Conservation (phyloP, 2,113 vertebrate genomes). For the Atlantisia rogersi region DNA sequence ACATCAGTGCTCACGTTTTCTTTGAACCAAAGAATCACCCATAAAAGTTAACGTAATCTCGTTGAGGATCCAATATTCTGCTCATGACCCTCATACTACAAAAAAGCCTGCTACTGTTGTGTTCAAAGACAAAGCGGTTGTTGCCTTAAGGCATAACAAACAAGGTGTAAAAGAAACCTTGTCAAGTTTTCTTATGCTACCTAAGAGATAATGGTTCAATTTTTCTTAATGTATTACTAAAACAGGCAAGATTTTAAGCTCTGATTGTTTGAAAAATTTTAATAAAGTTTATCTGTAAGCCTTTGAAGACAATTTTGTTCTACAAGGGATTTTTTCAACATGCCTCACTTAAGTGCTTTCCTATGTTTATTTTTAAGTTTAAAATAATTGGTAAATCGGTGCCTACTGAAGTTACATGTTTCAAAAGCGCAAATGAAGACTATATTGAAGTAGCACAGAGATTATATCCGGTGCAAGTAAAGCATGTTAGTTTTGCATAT, state of each 20-base stretch:
- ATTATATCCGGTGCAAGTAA: neutral
- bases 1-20: neutral
- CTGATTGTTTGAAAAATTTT: neutral
- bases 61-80: neutral
- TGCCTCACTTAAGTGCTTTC: neutral
- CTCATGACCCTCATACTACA: neutral
- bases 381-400: neutral
- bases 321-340: neutral
- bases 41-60: neutral
- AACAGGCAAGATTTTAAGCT: neutral
- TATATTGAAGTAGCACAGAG: neutral
- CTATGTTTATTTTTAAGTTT: neutral
- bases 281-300: neutral
- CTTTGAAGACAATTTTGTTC: neutral
- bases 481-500: neutral
- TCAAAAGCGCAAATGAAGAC: neutral
- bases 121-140: neutral
- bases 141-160: conserved; percentile 6
- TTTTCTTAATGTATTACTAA: neutral
- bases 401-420: neutral
- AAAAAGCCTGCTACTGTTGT: neutral
- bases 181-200: neutral
- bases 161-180: neutral
- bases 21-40: neutral
- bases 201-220: neutral